These are phyloP conservation scores for Pectinophora gossypiella DNA, from an alignment of 1,140 invertebrate genomes.

Conservation along the genomic window DNA sequence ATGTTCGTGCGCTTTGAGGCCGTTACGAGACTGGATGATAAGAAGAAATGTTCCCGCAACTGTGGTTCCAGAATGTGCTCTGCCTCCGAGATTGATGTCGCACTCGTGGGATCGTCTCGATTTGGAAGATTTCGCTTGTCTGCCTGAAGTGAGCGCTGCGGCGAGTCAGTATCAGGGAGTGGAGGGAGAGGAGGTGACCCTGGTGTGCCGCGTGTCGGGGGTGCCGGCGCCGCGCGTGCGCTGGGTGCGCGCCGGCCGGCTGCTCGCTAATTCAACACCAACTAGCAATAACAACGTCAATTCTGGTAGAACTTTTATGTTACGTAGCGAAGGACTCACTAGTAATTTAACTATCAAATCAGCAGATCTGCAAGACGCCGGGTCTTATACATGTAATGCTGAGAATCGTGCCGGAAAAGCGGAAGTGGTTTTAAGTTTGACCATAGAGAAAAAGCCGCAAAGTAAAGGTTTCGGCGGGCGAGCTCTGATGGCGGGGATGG, in stretches of 20 bases:
- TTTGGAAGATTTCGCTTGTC: conserved; percentile 87
- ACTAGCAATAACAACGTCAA: conserved; percentile 51
- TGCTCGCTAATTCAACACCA: conserved; percentile 68
- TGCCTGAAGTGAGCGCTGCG: conserved; percentile 78
- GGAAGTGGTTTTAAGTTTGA: conserved; percentile 82
- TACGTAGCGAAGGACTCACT: conserved; percentile 65
- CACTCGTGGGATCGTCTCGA: conserved; percentile 84
- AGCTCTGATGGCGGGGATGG: conserved; percentile 77
- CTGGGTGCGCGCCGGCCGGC: conserved; percentile 77
- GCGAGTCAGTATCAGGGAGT: conserved; percentile 76
- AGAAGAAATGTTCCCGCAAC: conserved; percentile 84
- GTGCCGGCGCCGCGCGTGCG: conserved; percentile 79
- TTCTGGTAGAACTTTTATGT: conserved; percentile 59
- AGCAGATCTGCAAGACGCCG: conserved; percentile 82
- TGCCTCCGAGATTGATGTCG: conserved; percentile 77
- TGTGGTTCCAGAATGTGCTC: conserved; percentile 78
- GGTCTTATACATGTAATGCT: conserved; percentile 83
- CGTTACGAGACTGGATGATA: conserved; percentile 86
- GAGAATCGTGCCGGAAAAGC: conserved; percentile 86
- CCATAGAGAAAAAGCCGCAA: conserved; percentile 78
- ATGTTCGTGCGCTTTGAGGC: conserved; percentile 85
- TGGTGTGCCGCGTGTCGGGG: conserved; percentile 83
- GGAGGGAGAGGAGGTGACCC: conserved; percentile 84
- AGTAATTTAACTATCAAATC: conserved; percentile 84
- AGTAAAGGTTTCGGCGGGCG: conserved; percentile 77